Percentiles rank a stretch among this genome's conserved stretches.
Evolutionary conservation across 2,113 vertebrate genomes (phyloP).

Genomic region (Oceanodroma tethys): DNA sequence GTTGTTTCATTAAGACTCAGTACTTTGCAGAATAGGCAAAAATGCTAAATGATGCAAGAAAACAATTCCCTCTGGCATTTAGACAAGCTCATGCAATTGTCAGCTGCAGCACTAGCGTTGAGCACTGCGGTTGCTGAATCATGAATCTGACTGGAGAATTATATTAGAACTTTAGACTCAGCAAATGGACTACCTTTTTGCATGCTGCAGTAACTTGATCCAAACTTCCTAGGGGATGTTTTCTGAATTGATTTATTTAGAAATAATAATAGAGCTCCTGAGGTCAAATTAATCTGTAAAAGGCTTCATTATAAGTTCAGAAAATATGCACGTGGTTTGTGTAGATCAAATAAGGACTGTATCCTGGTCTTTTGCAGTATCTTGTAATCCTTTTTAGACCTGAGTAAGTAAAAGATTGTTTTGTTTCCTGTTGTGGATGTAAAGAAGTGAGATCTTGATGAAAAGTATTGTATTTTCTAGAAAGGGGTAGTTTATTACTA

Average conservation of each 20-base stretch:
- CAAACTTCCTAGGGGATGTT: constrained; percentile 30
- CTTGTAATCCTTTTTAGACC: not conserved
- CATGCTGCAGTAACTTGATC: constrained; percentile 55
- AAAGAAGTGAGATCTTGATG: not conserved
- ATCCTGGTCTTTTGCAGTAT: not conserved
- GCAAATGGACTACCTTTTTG: constrained; percentile 61
- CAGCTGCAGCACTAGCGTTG: constrained; percentile 32
- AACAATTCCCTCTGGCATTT: constrained; percentile 37
- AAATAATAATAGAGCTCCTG: constrained; percentile 24
- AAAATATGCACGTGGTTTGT: not conserved
- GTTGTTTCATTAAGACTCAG: not conserved
- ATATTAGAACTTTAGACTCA: constrained; percentile 64
- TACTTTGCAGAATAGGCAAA: constrained; percentile 39
- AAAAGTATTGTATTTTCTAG: not conserved
- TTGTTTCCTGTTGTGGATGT: not conserved
- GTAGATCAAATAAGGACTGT: not conserved
- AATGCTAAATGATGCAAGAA: constrained; percentile 38
- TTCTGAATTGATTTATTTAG: constrained; percentile 1
- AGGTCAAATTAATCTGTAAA: constrained; percentile 40
- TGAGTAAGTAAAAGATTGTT: not conserved
- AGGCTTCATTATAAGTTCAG: not conserved
- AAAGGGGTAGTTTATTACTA: not conserved
- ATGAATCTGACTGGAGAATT: constrained; percentile 59
- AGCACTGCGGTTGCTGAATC: constrained; percentile 71
- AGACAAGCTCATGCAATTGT: constrained; percentile 41